Evolutionary conservation across 2,888 invertebrate genomes (phyloP).

Genomic region (Melinaea marsaeus): DNA sequence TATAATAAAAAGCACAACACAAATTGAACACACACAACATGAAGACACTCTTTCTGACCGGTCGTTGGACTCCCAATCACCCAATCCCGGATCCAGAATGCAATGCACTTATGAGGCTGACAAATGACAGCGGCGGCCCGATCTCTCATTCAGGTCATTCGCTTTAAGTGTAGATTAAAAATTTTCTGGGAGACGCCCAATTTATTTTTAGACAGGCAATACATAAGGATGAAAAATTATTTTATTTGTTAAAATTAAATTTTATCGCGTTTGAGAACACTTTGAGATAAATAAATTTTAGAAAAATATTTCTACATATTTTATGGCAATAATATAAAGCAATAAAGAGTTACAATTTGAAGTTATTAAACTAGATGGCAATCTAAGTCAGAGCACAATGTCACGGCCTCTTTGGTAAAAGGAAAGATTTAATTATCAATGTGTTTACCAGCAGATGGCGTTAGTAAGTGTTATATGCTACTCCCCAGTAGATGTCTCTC

Average conservation of each 20-base stretch:
- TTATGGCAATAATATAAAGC: no score
- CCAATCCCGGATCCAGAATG: conserved; percentile 15
- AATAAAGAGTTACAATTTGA: no score
- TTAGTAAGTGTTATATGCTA: background rate
- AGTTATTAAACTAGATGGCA: background rate
- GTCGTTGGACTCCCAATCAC: conserved; percentile 19
- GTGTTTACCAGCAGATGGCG: background rate
- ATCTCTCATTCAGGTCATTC: conserved; percentile 22
- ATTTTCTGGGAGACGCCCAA: conserved; percentile 23
- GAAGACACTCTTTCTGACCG: conserved; percentile 18
- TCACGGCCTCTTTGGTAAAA: background rate
- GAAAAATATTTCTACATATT: no score
- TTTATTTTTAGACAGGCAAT: conserved; percentile 8
- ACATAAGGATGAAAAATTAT: background rate
- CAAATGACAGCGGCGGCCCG: conserved; percentile 4
- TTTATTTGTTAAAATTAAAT: background rate
- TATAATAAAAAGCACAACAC: conserved; percentile 59
- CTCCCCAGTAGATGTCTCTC: conserved; percentile 7
- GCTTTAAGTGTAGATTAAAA: conserved; percentile 24
- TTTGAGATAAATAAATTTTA: no score
- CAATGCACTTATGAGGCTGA: conserved; percentile 3
- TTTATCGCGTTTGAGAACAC: background rate
- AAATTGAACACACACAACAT: conserved; percentile 33
- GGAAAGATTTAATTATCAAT: background rate
- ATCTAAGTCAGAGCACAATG: background rate